Evolutionary conservation across 2,888 invertebrate species (phyloP).

Genomic region (Caenorhabditis drosophilae): DNA sequence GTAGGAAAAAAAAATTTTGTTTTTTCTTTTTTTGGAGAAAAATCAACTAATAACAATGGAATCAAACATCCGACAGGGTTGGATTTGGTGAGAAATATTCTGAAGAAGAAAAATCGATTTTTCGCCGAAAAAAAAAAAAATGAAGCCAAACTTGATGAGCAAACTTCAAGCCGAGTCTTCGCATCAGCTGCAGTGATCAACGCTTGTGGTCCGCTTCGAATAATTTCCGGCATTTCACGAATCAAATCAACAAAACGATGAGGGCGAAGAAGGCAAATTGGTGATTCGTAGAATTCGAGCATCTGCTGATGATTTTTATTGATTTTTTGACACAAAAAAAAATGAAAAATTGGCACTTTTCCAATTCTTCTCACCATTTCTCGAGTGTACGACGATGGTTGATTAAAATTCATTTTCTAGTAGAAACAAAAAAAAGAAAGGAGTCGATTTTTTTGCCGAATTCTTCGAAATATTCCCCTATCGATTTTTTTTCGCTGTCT

Average conservation of each 20-base stretch:
- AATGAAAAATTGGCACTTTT: too few relatives aligned
- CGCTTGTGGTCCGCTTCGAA: background rate
- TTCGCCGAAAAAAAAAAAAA: too few relatives aligned
- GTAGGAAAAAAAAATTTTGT: too few relatives aligned
- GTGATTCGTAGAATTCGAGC: constrained; percentile 23
- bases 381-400: background rate
- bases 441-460: background rate
- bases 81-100: too few relatives aligned
- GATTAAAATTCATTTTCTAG: too few relatives aligned
- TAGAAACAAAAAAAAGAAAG: constrained; percentile 1
- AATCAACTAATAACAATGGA: too few relatives aligned
- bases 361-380: too few relatives aligned
- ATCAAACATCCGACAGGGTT: too few relatives aligned
- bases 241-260: constrained; percentile 14
- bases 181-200: constrained; percentile 4
- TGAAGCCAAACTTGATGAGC: too few relatives aligned
- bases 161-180: background rate
- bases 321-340: too few relatives aligned
- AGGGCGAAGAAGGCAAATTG: constrained; percentile 23
- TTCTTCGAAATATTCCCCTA: background rate
- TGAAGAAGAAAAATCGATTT: too few relatives aligned
- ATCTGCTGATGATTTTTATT: constrained; percentile 11
- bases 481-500: background rate
- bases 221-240: constrained; percentile 11
- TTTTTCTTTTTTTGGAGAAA: too few relatives aligned